Conservation (phyloP, 2,113 vertebrate species). For the Apodemus speciosus region DNA sequence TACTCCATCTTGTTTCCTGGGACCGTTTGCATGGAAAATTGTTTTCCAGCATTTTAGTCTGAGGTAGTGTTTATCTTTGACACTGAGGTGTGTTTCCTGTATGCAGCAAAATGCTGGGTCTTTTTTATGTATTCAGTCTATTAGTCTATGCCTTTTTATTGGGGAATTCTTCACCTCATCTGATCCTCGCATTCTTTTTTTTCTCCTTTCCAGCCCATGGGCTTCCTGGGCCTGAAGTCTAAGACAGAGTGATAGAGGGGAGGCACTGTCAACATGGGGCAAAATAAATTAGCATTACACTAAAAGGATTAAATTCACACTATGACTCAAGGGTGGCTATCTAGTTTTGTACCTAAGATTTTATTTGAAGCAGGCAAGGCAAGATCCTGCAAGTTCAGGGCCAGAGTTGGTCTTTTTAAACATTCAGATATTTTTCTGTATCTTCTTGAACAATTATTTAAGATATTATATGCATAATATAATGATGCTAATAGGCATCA, state of each 20-base stretch:
- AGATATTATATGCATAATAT: not conserved
- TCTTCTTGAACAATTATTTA: not conserved
- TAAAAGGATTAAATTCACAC: not conserved
- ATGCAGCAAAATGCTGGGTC: too few species aligned
- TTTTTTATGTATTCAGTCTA: too few species aligned
- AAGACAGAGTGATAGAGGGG: fast-evolving
- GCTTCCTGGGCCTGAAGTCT: not conserved
- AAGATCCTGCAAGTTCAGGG: not conserved
- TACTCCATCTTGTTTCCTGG: too few species aligned
- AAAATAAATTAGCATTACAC: not conserved
- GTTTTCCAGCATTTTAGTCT: too few species aligned
- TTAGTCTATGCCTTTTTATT: too few species aligned
- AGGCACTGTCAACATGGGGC: not conserved
- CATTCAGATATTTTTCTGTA: not conserved
- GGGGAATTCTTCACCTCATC: not conserved
- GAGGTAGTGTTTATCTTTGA: too few species aligned
- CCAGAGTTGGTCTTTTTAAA: not conserved
- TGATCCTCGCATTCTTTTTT: not conserved
- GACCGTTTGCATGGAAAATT: too few species aligned
- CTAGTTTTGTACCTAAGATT: not conserved
- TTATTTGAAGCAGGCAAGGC: not conserved
- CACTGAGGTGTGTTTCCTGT: too few species aligned
- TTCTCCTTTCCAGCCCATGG: not conserved
- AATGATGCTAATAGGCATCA: not conserved
- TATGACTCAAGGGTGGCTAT: not conserved